Conservation (phyloP, 2,113 vertebrate species). For the Zapornia atra region DNA sequence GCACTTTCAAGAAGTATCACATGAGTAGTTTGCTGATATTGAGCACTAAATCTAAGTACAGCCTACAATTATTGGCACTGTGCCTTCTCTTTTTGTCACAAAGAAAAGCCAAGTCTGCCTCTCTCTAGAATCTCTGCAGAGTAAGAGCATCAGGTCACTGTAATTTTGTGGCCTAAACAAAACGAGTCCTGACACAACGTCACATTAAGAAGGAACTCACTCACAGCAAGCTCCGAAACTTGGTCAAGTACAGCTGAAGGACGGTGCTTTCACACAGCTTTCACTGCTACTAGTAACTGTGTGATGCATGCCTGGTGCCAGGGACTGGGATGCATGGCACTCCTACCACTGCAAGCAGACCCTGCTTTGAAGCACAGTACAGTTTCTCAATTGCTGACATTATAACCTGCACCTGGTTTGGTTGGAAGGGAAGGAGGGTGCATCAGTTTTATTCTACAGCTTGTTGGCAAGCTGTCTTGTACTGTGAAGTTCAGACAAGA, state of each 20-base stretch:
- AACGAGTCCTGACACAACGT: neutral
- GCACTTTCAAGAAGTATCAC: neutral
- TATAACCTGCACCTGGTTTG: neutral
- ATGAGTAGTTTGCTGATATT: neutral
- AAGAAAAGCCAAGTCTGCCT: neutral
- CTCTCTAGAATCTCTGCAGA: neutral
- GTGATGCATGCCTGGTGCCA: neutral
- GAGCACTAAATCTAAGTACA: neutral
- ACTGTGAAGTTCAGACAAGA: neutral
- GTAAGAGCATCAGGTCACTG: neutral
- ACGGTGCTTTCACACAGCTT: neutral
- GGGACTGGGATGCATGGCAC: fast-evolving
- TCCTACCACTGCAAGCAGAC: neutral
- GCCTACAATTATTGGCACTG: neutral
- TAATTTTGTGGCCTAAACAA: neutral
- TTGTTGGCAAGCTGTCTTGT: neutral
- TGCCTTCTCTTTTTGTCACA: neutral
- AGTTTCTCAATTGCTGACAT: neutral
- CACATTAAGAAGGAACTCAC: neutral
- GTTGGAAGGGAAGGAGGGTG: neutral
- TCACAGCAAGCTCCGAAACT: neutral
- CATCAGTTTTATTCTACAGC: neutral
- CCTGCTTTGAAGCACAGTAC: fast-evolving
- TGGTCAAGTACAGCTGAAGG: neutral
- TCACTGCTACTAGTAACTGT: neutral